Base-by-base conservation (phyloP, 2,113 vertebrate genomes). In the Forbesichthys agassizii region DNA sequence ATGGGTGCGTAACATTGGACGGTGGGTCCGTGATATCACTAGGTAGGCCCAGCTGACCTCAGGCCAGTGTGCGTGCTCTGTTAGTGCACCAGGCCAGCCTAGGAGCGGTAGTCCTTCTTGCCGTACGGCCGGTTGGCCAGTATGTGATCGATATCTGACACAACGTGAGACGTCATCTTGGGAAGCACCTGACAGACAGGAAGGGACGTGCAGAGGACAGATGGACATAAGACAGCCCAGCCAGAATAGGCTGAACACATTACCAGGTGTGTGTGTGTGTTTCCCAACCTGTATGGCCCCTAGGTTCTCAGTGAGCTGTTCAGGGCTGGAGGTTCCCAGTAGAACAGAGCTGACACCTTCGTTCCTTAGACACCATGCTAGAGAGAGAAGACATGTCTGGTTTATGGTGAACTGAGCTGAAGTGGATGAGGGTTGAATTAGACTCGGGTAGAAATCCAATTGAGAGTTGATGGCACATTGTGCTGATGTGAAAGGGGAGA, bases 331-430 rank as follows among this genome's bases (percentile, higher is more conserved):
- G 2, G 96, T 95, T 84, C 98, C 98, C 71, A 99, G 84, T 0
- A 99, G 95, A 47, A 99, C 98, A 0, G 98, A 99, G 75, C 98
- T 99, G 84, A 99, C 98, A 0, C 98, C 98, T 81, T 99, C 98
- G 0, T 98, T 99, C 74, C 98, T 92, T 83, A 99, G 91, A 86
- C 98, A 99, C 98, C 98, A 99, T 0, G 98, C 98, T 99, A 87
- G 13, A 54, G 52, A 3, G 52, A 14, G n/a, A 20, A 69, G 1
- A 18, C 3, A 33, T 5, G 3, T 42, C 7, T 42, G 5, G 16
- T 1, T 33, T 11, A 7, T n/a, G 11, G n/a, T 16, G 13, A 16
- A 16, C 4, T 16, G n/a, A 54, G 0, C 52, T 54, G 52, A 54
- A 16, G 6, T 54, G 52, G n/a, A 54, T 51, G 48, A 51, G 48